Evolutionary conservation across 2,797 vertebrate species (phyloP), one percentile per base, ranked within the genome.

Genomic region (Tachyglossus aculeatus): DNA sequence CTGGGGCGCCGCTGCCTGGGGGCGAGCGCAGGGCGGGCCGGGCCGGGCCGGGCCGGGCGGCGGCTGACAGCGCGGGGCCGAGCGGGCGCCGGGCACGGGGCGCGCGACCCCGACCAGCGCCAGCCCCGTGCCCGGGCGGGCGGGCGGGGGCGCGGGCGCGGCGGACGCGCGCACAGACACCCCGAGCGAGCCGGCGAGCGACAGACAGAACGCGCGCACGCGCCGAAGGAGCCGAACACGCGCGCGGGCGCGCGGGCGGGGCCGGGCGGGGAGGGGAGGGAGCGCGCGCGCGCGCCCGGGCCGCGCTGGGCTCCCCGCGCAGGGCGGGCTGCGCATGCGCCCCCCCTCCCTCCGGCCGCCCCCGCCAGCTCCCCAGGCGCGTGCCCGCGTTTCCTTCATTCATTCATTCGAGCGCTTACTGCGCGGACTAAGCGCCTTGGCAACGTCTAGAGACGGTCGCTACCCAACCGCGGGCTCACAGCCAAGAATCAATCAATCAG

Each of bases 321-420:
- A 68, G 59, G 68, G 58, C 57, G 27, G 21, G 21, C 55, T 32
- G 78, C 85, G 85, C 85, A 87, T 87, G 85, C 85, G 83, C 77
- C 10, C 41, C 38, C 9, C 9, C 38, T 10, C n/a, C 38, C 3
- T 38, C 43, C n/a, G 41, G 58, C 50, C 66, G 4, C 51, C 1
- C 55, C 68, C 81, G 67, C 83, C 71, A 66, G 39, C 60, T 22
- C 71, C 43, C 34, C 55, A 51, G 44, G 29, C 34, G 33, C 62
- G 40, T 24, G 19, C 44, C 16, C 43, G 10, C 45, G 29, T 15
- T 1, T 14, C 40, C 34, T 55, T 75, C 70, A 68, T 66, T 78
- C 83, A 62, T 48, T 51, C 62, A 62, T 68, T 55, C 11, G 21
- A 33, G 66, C 69, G 79, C 22, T 43, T 40, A 13, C 6, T 7